Conservation (phyloP, 1,140 invertebrate species). For the Aphis gossypii region DNA sequence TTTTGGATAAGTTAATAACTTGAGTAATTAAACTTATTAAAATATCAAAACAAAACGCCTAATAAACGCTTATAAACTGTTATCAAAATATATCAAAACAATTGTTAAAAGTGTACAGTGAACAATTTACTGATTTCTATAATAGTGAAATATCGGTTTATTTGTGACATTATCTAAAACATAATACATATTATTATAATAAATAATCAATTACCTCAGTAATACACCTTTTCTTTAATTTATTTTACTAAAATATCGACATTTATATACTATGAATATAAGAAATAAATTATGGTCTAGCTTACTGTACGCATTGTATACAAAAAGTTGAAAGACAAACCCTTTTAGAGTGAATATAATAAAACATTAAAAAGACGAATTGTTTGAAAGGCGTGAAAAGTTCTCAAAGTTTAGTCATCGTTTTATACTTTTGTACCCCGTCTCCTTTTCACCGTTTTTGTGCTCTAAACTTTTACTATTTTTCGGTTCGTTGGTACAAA, state of each 20-base stretch:
- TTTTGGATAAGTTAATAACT: too few species aligned
- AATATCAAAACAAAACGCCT: too few species aligned
- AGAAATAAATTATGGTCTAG: not conserved
- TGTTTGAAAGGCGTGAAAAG: not conserved
- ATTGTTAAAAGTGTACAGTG: not conserved
- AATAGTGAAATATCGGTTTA: too few species aligned
- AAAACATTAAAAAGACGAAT: conserved; percentile 15
- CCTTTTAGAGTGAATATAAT: not conserved
- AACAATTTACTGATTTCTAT: not conserved
- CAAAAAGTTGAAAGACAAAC: not conserved
- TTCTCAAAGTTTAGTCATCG: not conserved
- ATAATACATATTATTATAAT: not conserved
- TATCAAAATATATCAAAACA: not conserved
- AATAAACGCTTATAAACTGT: not conserved
- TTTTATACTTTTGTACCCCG: not conserved
- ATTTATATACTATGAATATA: not conserved
- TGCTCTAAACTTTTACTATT: not conserved
- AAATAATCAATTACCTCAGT: not conserved
- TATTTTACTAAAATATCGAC: not conserved
- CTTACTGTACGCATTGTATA: not conserved
- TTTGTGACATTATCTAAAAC: too few species aligned
- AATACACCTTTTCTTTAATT: not conserved
- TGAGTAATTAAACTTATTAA: too few species aligned
- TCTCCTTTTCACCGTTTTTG: not conserved
- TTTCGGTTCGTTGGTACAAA: not conserved